These are phyloP conservation scores for Drosophila setifemur DNA, from an alignment of 1,140 invertebrate genomes.

Conservation along the genomic window DNA sequence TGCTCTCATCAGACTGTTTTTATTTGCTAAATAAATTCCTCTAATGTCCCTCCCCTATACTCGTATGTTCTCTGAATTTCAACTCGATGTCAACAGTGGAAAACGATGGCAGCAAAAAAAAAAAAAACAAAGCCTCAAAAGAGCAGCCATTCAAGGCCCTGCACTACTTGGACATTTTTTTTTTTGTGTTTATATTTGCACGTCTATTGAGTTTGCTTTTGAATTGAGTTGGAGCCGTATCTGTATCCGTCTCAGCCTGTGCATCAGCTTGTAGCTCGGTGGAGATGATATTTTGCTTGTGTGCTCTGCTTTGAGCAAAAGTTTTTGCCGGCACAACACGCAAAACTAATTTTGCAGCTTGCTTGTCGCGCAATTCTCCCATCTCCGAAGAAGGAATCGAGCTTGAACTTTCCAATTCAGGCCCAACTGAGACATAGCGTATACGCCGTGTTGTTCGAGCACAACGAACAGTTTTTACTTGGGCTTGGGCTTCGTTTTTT, in stretches of 20 bases:
- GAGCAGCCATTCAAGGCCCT: conserved; percentile 32
- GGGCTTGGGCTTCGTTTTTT: not conserved
- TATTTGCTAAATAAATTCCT: conserved; percentile 27
- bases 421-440: conserved; percentile 39
- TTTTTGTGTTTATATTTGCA: conserved; percentile 39
- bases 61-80: too few species aligned
- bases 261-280: not conserved
- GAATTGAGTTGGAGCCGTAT: conserved; percentile 42
- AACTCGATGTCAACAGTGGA: conserved; percentile 3
- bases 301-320: conserved; percentile 31
- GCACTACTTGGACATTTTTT: conserved; percentile 44
- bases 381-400: conserved; percentile 31
- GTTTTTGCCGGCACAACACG: conserved; percentile 35
- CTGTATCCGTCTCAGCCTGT: conserved; percentile 26
- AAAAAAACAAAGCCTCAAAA: not conserved
- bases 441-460: conserved; percentile 60
- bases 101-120: not conserved
- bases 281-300: conserved; percentile 15
- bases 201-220: conserved; percentile 38
- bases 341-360: conserved; percentile 63
- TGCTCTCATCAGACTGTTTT: conserved; percentile 28
- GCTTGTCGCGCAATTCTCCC: conserved; percentile 35
- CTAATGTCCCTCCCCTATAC: conserved; percentile 4
- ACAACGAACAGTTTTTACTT: conserved; percentile 43
- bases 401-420: conserved; percentile 40